These are phyloP conservation scores for Pseudeuparius sepicola DNA, from an alignment of 2,888 invertebrate species.

Conservation along the genomic window DNA sequence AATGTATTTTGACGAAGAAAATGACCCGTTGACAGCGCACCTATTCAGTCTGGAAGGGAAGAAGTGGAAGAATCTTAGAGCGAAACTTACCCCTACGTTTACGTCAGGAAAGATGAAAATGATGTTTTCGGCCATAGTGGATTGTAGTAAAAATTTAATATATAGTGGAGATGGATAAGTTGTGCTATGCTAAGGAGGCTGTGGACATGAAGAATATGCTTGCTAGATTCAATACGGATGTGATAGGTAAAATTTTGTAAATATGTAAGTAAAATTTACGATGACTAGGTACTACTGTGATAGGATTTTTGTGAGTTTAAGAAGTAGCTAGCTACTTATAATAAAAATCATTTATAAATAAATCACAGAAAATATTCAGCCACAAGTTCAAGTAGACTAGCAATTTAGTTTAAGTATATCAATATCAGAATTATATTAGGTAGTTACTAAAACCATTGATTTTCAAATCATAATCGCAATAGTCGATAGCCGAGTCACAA, in stretches of 20 bases:
- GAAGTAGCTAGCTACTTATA: too few species aligned
- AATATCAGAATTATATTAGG: too few species aligned
- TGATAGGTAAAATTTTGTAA: constrained; percentile 49
- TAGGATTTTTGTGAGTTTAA: too few species aligned
- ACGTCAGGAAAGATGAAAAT: constrained; percentile 53
- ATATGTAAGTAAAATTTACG: too few species aligned
- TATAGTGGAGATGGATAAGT: constrained; percentile 38
- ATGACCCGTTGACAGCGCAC: constrained; percentile 47
- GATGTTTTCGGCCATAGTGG: constrained; percentile 50
- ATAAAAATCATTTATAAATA: too few species aligned
- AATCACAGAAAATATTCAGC: too few species aligned
- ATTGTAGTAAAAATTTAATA: constrained; percentile 45
- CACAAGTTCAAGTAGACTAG: too few species aligned
- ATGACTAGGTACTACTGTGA: too few species aligned
- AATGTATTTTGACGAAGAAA: constrained; percentile 44
- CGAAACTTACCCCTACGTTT: constrained; percentile 51
- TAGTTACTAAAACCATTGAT: too few species aligned
- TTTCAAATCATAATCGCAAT: too few species aligned
- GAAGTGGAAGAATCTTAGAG: constrained; percentile 50
- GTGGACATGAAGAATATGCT: constrained; percentile 40
- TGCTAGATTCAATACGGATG: constrained; percentile 48
- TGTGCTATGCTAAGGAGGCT: constrained; percentile 29
- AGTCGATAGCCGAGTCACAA: too few species aligned
- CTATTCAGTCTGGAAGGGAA: constrained; percentile 45
- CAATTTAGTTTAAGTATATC: too few species aligned